Percentiles rank a stretch among this genome's conserved stretches.
phyloP scores from a whole-genome alignment of 2,888 invertebrate species.

The Rotaria sp. region DNA sequence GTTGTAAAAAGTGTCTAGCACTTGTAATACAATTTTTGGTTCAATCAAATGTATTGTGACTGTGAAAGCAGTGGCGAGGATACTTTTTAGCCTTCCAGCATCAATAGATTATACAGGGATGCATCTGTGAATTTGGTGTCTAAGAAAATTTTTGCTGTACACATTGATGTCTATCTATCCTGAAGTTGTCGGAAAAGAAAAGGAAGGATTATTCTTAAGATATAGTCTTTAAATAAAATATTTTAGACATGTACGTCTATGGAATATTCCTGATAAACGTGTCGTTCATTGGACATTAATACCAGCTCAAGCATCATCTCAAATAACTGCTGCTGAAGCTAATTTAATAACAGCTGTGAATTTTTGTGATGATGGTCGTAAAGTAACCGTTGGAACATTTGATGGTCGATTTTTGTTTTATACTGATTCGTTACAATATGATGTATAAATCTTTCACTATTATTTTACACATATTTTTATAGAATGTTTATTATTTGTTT shows the following conservation, averaged over 20 bases:
- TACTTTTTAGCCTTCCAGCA: no score
- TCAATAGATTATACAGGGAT: no score
- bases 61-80: no score
- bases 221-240: neutral
- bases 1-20: no score
- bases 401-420: constrained; percentile 97
- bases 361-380: constrained; percentile 93
- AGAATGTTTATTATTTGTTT: neutral
- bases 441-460: constrained; percentile 45
- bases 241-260: constrained; percentile 62
- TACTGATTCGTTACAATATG: constrained; percentile 64
- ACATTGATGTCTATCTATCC: no score
- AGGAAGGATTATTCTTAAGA: no score
- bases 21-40: no score
- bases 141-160: no score
- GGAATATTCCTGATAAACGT: constrained; percentile 99
- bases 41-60: no score
- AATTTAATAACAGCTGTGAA: constrained; percentile 91
- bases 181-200: no score
- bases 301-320: constrained; percentile 72
- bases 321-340: constrained; percentile 60
- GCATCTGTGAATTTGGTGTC: no score
- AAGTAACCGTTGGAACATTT: constrained; percentile 94
- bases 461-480: neutral
- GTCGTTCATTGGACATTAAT: constrained; percentile 80